Conservation (phyloP, 2,888 invertebrate species). For the Muscina levida region DNA sequence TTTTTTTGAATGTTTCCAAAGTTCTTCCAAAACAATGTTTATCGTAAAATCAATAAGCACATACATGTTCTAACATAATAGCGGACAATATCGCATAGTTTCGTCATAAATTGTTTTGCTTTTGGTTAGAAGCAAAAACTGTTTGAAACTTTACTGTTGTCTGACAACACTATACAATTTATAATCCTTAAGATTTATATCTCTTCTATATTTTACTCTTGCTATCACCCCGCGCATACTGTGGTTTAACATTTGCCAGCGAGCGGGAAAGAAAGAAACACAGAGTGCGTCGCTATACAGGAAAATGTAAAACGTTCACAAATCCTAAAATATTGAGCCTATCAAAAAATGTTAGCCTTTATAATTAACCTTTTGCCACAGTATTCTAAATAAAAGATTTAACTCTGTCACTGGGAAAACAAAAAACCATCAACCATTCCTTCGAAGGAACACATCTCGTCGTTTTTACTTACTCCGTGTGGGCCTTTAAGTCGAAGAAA, state of each 20-base stretch:
- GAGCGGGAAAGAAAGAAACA: neutral
- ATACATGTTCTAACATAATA: neutral
- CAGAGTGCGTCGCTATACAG: too few relatives aligned
- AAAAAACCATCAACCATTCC: constrained; percentile 53
- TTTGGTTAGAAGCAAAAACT: constrained; percentile 1
- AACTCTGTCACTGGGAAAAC: constrained; percentile 59
- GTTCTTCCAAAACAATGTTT: neutral
- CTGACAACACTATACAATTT: constrained; percentile 42
- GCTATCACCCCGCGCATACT: neutral
- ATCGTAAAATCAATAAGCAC: constrained; percentile 21
- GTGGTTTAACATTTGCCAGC: neutral
- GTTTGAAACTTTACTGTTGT: constrained; percentile 45
- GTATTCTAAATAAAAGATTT: constrained; percentile 57
- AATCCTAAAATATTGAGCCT: constrained; percentile 54
- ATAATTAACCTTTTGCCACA: constrained; percentile 65
- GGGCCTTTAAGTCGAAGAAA: constrained; percentile 14
- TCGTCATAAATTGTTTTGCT: constrained; percentile 15
- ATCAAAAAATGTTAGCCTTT: constrained; percentile 46
- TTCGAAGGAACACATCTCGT: constrained; percentile 46
- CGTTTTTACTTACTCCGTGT: constrained; percentile 37
- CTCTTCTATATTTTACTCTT: too few relatives aligned
- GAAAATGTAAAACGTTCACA: too few relatives aligned
- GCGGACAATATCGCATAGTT: neutral
- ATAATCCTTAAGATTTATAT: constrained; percentile 54
- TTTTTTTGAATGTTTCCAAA: constrained; percentile 5